Percentiles rank a stretch among this genome's conserved stretches.
phyloP scores from a whole-genome alignment of 2,113 vertebrate genomes.

The Anhinga rufa region DNA sequence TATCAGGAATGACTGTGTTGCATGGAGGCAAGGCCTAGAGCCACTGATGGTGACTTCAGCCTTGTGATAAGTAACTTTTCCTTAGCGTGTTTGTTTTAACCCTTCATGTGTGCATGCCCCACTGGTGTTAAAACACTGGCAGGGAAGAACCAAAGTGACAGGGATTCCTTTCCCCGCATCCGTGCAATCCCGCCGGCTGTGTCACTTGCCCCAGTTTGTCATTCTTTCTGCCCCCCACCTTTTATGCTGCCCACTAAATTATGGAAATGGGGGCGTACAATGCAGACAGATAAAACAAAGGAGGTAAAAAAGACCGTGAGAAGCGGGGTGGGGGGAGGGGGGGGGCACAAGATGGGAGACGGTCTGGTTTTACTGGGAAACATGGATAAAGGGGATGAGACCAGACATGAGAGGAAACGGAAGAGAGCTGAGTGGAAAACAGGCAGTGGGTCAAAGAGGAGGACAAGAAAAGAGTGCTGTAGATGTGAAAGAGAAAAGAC shows the following conservation, averaged over 20 bases:
- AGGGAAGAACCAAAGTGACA: background rate
- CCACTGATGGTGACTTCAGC: background rate
- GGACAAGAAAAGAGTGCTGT: background rate
- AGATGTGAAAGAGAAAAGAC: background rate
- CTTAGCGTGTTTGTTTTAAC: background rate
- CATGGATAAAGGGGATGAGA: background rate
- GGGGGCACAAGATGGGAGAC: too few relatives aligned
- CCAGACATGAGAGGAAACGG: accelerated
- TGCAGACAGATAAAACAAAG: accelerated
- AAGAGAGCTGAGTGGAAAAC: background rate
- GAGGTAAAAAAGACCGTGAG: background rate
- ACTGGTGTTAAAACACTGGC: background rate
- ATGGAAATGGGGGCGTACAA: background rate
- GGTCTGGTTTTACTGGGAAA: background rate
- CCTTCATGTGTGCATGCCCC: background rate
- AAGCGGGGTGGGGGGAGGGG: too few relatives aligned
- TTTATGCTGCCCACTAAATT: background rate
- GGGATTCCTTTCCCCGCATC: background rate
- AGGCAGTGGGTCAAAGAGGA: background rate
- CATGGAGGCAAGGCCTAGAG: background rate
- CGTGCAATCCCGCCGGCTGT: accelerated
- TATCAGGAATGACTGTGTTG: background rate
- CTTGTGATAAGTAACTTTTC: background rate
- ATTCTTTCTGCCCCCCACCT: too few relatives aligned
- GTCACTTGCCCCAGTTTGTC: background rate